These are phyloP conservation scores for Anthoscopus minutus DNA, from an alignment of 2,113 vertebrate species.

Conservation along the genomic window DNA sequence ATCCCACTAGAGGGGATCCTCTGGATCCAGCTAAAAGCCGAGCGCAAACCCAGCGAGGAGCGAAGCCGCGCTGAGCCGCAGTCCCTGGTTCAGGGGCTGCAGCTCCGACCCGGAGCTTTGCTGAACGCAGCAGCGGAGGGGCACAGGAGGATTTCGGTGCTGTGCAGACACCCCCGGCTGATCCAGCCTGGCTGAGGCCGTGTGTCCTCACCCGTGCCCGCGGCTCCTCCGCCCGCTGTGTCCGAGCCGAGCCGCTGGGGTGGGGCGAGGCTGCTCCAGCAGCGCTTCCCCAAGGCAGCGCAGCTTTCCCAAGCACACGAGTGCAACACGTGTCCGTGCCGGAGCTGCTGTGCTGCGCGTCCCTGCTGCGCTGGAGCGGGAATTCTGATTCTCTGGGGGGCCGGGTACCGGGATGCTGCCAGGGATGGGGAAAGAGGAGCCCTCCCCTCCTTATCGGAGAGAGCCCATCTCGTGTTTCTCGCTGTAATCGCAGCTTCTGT, in stretches of 20 bases:
- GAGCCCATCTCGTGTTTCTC: neutral
- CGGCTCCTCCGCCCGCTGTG: neutral
- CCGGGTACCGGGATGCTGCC: neutral
- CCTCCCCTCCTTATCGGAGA: neutral
- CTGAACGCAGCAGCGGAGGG: neutral
- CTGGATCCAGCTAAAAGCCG: neutral
- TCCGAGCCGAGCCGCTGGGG: neutral
- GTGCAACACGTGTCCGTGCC: neutral
- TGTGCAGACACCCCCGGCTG: fast-evolving
- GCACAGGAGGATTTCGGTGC: neutral
- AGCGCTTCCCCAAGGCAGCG: neutral
- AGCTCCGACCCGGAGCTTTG: fast-evolving
- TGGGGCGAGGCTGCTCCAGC: neutral
- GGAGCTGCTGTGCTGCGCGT: neutral
- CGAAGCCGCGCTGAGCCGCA: neutral
- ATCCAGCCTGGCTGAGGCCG: neutral
- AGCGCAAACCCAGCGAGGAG: neutral
- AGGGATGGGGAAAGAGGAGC: neutral
- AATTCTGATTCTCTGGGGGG: neutral
- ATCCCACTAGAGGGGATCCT: slow-evolving; percentile 62
- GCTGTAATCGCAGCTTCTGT: neutral
- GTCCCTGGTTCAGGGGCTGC: too few species aligned
- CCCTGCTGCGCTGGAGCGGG: neutral
- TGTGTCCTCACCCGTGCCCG: neutral
- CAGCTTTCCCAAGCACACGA: neutral